phyloP scores from a whole-genome alignment of 1,140 invertebrate species.

The Panulirus ornatus region DNA sequence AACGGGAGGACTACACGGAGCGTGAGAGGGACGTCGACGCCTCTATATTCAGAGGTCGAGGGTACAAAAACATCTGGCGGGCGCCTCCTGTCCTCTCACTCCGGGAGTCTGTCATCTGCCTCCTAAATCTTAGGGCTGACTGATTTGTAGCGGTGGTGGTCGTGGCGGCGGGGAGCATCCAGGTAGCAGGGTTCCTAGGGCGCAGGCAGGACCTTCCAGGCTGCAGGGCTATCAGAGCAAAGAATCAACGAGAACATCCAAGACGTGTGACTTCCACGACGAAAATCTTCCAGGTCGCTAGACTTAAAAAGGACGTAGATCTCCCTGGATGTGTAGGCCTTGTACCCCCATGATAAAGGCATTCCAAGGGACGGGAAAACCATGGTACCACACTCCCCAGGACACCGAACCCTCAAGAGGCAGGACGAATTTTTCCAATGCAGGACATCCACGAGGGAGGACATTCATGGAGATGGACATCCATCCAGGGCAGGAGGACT shows the following conservation, averaged over 20 bases:
- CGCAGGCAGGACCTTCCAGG: not conserved
- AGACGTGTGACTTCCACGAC: not conserved
- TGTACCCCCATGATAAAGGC: too few species aligned
- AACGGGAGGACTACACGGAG: not conserved
- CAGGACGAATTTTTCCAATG: too few species aligned
- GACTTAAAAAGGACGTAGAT: not conserved
- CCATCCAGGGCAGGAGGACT: too few species aligned
- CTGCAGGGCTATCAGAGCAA: too few species aligned
- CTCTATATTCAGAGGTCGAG: not conserved
- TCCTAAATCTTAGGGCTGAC: not conserved
- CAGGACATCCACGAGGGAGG: too few species aligned
- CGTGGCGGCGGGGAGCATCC: not conserved
- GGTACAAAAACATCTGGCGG: conserved; percentile 2
- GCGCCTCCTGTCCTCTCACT: not conserved
- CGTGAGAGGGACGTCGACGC: not conserved
- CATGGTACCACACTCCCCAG: not conserved
- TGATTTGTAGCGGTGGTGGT: not conserved
- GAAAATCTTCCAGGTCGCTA: not conserved
- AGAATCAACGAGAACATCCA: too few species aligned
- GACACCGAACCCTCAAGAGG: too few species aligned
- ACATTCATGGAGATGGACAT: too few species aligned
- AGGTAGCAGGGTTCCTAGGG: not conserved
- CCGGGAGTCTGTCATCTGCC: not conserved
- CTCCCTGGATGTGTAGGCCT: too few species aligned
- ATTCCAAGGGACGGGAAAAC: not conserved